Base-by-base conservation (phyloP, 2,797 vertebrate species). In the Siniperca undulata region DNA sequence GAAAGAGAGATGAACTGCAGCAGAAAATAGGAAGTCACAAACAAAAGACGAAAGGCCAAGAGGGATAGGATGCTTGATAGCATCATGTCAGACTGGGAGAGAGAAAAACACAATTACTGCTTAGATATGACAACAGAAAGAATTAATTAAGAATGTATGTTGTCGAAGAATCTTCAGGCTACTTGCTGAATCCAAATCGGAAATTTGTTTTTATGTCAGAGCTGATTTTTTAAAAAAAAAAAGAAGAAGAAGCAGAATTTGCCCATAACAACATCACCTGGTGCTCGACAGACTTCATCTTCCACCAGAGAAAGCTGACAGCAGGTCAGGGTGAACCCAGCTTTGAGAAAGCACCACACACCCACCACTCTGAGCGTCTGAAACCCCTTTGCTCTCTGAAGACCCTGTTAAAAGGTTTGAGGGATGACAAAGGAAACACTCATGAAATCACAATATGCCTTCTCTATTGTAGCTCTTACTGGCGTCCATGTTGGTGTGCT, bases 11-110 rank as follows among this genome's bases (percentile, higher is more conserved):
- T 46, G 24, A 88, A 85, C 11, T 59, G 38, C 14, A 27, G 44
- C 20, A 71, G 70, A 70, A 58, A 77, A 88, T 74, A 70, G 14
- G 58, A 55, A 81, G 60, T 44, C 72, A 30, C 60, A 24, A 69
- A 42, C 61, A 68, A 55, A 66, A 67, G 9, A 77, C 17, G 13
- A 30, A 38, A 58, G 36, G 20, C 36, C 53, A 44, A 59, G 66
- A 71, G 48, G 42, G 19, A 46, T 19, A 27, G 66, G 48, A 65
- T 53, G 58, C 40, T 62, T 50, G 55, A 66, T 48, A 20, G 72
- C 64, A 56, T 83, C 70, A 11, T 60, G 53, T 61, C 44, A 75
- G 70, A 52, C 38, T 27, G 36, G 44, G 20, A 59, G 48, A 30
- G 27, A 59, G n/a, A 50, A 4, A 27, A 62, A 74, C 58, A 65